A percentile compares a stretch with the other conserved stretches of the same genome.
Evolutionary conservation across 2,888 invertebrate genomes (phyloP).

Genomic region (Acanthococcus lagerstroemiae): DNA sequence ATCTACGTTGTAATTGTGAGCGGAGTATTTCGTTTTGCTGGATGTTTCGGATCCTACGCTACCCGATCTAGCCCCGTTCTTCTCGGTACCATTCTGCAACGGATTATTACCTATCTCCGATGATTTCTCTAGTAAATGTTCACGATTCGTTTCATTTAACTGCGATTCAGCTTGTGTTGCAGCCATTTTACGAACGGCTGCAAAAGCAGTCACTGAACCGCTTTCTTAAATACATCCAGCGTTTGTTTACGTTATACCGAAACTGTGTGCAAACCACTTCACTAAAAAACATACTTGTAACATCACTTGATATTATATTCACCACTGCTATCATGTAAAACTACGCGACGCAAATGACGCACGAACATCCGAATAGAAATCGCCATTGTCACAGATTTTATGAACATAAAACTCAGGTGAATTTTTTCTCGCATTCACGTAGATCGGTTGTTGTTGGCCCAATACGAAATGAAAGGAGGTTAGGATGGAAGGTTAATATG

Average conservation of each 20-base stretch:
- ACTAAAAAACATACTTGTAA: conserved; percentile 38
- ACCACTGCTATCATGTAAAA: conserved; percentile 19
- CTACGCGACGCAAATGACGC: conserved; percentile 2
- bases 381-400: conserved; percentile 21
- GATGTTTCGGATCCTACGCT: conserved; percentile 37
- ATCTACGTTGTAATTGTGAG: conserved; percentile 48
- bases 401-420: neutral
- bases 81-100: conserved; percentile 68
- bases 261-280: conserved; percentile 39
- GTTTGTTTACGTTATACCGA: conserved; percentile 40
- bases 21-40: conserved; percentile 53
- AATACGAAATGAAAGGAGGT: conserved; percentile 40
- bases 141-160: conserved; percentile 61
- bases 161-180: conserved; percentile 75
- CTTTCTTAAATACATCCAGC: conserved; percentile 47
- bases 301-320: conserved; percentile 37
- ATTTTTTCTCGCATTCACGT: conserved; percentile 24
- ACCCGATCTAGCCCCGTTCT: conserved; percentile 51
- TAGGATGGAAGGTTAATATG: conserved; percentile 56
- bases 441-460: conserved; percentile 28
- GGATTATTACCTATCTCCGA: conserved; percentile 56
- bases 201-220: conserved; percentile 54
- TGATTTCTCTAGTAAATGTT: conserved; percentile 55
- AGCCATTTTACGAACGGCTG: conserved; percentile 59
- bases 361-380: conserved; percentile 12